These are phyloP conservation scores for Ligdia adustata DNA, from an alignment of 2,888 invertebrate genomes.

Conservation along the genomic window DNA sequence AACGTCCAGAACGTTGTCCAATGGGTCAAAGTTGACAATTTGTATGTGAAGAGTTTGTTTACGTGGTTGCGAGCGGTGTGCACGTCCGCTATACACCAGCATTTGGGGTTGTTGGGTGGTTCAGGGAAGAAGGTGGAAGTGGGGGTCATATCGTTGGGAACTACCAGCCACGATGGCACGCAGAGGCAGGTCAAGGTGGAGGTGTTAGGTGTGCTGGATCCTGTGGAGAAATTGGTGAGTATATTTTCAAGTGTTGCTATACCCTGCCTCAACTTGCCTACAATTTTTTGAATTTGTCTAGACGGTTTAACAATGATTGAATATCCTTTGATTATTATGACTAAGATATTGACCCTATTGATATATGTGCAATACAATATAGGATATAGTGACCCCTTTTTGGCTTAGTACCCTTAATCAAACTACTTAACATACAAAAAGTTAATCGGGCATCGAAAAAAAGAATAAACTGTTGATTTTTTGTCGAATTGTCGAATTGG, in stretches of 20 bases:
- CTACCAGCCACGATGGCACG: slow-evolving; percentile 91
- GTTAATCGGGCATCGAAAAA: no score
- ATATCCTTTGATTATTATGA: no score
- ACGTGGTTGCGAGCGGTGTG: slow-evolving; percentile 88
- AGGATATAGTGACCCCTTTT: no score
- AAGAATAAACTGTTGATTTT: no score
- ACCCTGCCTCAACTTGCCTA: no score
- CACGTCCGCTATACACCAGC: slow-evolving; percentile 91
- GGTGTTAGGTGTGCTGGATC: slow-evolving; percentile 92
- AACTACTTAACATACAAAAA: no score
- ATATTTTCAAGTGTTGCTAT: no score
- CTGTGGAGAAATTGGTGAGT: slow-evolving; percentile 86
- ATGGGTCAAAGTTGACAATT: slow-evolving; percentile 89
- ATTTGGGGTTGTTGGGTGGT: slow-evolving; percentile 89
- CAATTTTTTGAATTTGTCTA: no score
- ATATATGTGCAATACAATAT: no score
- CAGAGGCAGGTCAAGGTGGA: slow-evolving; percentile 94
- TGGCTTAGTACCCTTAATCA: background rate
- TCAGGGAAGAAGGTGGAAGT: slow-evolving; percentile 88
- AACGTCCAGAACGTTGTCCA: slow-evolving; percentile 94
- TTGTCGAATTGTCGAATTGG: no score
- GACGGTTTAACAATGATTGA: no score
- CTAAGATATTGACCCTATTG: no score
- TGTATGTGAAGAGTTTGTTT: slow-evolving; percentile 86
- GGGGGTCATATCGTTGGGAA: slow-evolving; percentile 94